A percentile compares a stretch with the other conserved stretches of the same genome.
These are phyloP conservation scores for Neopelma chrysocephalum DNA, from an alignment of 2,797 vertebrate genomes.

Conservation along the genomic window DNA sequence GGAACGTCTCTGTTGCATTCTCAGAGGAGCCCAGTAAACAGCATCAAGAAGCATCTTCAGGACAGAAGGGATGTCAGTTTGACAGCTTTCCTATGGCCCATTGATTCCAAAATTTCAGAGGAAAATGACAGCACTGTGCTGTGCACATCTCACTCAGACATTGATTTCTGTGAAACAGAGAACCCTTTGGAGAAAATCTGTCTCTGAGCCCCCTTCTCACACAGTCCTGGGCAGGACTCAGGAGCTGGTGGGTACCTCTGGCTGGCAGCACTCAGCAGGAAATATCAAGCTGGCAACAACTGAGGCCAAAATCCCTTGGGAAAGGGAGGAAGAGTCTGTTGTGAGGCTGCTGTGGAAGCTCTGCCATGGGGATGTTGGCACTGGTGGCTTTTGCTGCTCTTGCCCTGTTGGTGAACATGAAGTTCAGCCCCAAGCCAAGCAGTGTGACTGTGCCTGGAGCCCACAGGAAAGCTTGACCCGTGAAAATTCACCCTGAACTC, in stretches of 20 bases:
- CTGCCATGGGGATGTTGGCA: accelerated
- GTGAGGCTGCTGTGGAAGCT: neutral
- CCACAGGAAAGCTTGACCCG: neutral
- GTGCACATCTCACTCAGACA: neutral
- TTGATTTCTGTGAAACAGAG: neutral
- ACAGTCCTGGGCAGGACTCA: neutral
- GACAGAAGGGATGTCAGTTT: neutral
- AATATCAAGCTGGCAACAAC: neutral
- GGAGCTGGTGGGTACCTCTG: neutral
- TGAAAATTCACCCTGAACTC: neutral
- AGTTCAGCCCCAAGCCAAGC: neutral
- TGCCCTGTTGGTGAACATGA: accelerated
- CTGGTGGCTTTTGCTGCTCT: neutral
- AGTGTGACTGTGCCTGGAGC: neutral
- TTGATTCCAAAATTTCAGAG: neutral
- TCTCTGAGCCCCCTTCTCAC: neutral
- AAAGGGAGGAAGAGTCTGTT: neutral
- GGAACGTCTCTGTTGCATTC: neutral
- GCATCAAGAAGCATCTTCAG: neutral
- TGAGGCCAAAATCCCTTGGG: neutral
- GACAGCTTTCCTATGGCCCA: slow-evolving; percentile 22
- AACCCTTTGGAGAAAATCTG: neutral
- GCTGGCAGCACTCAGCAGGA: neutral
- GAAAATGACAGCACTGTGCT: neutral
- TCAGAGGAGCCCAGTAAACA: neutral